These are phyloP conservation scores for Pelosia muscerda DNA, from an alignment of 2,888 invertebrate genomes.

Conservation along the genomic window DNA sequence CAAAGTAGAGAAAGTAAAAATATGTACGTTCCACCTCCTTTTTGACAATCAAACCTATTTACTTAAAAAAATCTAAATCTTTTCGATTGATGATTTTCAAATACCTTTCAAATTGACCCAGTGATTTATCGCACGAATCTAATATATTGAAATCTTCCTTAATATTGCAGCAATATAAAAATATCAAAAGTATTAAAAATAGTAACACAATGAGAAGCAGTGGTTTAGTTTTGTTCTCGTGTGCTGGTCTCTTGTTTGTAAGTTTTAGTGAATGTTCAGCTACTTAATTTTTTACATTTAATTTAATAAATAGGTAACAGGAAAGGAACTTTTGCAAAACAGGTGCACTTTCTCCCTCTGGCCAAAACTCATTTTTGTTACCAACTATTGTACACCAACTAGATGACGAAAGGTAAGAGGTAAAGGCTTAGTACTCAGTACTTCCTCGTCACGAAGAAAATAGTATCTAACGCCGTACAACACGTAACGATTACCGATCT, in stretches of 20 bases:
- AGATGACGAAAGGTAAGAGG: too few relatives aligned
- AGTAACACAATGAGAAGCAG: slow-evolving; percentile 69
- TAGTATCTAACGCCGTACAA: too few relatives aligned
- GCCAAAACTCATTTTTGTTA: too few relatives aligned
- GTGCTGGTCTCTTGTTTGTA: slow-evolving; percentile 77
- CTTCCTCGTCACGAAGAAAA: too few relatives aligned
- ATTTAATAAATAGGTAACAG: too few relatives aligned
- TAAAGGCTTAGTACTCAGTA: too few relatives aligned
- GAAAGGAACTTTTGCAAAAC: too few relatives aligned
- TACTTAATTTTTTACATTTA: not conserved
- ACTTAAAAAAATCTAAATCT: slow-evolving; percentile 19
- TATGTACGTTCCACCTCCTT: not conserved
- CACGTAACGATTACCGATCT: too few relatives aligned
- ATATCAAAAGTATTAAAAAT: slow-evolving; percentile 51
- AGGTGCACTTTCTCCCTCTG: too few relatives aligned
- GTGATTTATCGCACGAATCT: slow-evolving; percentile 42
- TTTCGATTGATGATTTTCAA: slow-evolving; percentile 47
- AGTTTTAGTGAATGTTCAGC: slow-evolving; percentile 36
- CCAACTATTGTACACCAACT: too few relatives aligned
- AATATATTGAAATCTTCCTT: slow-evolving; percentile 39
- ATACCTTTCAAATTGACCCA: slow-evolving; percentile 47
- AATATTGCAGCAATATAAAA: slow-evolving; percentile 31
- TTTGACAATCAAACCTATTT: not conserved
- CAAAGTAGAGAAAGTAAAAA: not conserved
- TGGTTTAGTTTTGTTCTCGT: slow-evolving; percentile 73